Base-by-base conservation (phyloP, 2,888 invertebrate genomes). In the Leucophora obtusa region DNA sequence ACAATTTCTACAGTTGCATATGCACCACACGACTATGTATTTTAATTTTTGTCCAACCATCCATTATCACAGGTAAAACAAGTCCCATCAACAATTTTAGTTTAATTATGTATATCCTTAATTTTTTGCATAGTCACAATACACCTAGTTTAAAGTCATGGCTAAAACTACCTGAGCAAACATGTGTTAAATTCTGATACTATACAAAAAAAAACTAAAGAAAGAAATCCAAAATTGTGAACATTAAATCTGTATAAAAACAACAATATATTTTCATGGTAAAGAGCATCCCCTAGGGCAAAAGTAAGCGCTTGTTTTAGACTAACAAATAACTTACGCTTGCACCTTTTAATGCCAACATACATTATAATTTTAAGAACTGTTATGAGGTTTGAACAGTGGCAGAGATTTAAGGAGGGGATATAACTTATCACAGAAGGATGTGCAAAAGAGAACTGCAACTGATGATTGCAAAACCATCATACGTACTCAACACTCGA, bases 151-250 rank as follows among this genome's bases (percentile, higher is more conserved):
- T 43, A 50, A 58, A 51, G 11, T 28, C 21, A 50, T 56, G 62
- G 70, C 4, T 28, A 72, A 78, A 69, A 73, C 66, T 78, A 78
- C 72, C 78, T 73, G 62, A 10, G 18, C 68, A 53, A 58, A 43
- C 65, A 76, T 15, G 69, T 70, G 53, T 38, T 62, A 35, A 8
- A 28, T 62, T 56, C 1, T 47, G n/a, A 14, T 47, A n/a, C 15
- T n/a, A 47, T 47, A 11, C 43, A n/a, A 33, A 17, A 15, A 24
- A 21, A 24, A 21, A 28, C 21, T 21, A 28, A 28, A 28, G 7
- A 50, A 35, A 35, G 17, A 65, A 38, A 38, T 38, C 14, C 10
- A 18, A 53, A 60, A 71, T 4, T 54, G 54, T 28, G 14, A 62
- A 66, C 47, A 66, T 66, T 33, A 68, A 74, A 60, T 73, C 66